Evolutionary conservation across 2,797 vertebrate genomes (phyloP).

Genomic region (Poeciliopsis gracilis): DNA sequence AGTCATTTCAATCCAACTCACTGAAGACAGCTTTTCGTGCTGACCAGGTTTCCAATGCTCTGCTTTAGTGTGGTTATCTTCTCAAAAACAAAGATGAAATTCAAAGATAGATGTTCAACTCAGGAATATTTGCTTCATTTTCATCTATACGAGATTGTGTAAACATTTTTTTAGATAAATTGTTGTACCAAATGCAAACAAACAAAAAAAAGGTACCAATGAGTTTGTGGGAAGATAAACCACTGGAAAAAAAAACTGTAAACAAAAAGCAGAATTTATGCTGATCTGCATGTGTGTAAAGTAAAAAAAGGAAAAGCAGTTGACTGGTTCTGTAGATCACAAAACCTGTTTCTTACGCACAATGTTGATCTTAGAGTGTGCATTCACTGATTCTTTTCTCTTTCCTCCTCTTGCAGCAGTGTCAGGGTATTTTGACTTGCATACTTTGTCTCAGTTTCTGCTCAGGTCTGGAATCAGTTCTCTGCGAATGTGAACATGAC

Average conservation of each 20-base stretch:
- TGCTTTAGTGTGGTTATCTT: not conserved
- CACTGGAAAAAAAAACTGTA: not conserved
- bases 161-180: not conserved
- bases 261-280: not conserved
- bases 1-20: not conserved
- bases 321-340: not conserved
- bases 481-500: not conserved
- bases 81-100: not conserved
- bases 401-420: not conserved
- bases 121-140: not conserved
- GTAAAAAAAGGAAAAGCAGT: not conserved
- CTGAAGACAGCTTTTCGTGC: not conserved
- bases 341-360: not conserved
- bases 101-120: not conserved
- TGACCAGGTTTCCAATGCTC: not conserved
- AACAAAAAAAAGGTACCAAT: not conserved
- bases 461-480: not conserved
- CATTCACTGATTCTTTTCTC: not conserved
- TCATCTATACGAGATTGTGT: not conserved
- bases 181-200: not conserved
- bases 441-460: not conserved
- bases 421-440: not conserved
- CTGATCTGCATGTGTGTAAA: too few species aligned
- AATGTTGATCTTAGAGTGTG: not conserved
- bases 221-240: not conserved